Evolutionary conservation across 2,888 invertebrate genomes (phyloP).

Genomic region (Branchinecta sandiegonensis): DNA sequence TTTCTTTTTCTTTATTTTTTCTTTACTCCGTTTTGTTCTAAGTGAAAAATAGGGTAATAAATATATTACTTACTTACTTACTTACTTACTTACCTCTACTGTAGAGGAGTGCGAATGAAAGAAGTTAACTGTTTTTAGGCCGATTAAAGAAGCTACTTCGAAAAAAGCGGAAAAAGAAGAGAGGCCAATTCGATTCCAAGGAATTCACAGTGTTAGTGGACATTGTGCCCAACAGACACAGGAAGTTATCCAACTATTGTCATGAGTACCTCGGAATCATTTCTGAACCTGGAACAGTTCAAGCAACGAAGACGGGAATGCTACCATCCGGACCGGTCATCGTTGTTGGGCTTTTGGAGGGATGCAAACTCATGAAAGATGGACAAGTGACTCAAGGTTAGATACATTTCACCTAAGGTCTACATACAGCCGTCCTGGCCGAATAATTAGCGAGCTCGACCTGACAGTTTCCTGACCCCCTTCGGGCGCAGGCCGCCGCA

Average conservation of each 20-base stretch:
- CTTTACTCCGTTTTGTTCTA: too few species aligned
- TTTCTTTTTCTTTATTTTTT: too few species aligned
- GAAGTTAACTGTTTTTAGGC: neutral
- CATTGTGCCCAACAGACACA: neutral
- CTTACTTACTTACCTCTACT: neutral
- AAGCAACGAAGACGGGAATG: neutral
- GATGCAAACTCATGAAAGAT: neutral
- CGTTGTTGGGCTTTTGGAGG: neutral
- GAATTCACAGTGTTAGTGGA: slow-evolving; percentile 5
- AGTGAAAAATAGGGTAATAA: too few species aligned
- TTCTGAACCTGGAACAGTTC: neutral
- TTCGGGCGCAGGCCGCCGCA: too few species aligned
- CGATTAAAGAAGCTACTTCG: slow-evolving; percentile 5
- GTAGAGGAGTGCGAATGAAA: neutral
- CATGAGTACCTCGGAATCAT: slow-evolving; percentile 3
- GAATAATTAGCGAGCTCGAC: too few species aligned
- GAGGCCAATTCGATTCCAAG: neutral
- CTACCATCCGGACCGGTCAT: neutral
- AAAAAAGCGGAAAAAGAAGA: neutral
- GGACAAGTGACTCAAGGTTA: neutral
- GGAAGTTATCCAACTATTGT: neutral
- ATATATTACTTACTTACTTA: too few species aligned
- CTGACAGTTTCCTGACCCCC: too few species aligned
- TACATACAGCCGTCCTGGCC: too few species aligned
- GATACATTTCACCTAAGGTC: too few species aligned